Evolutionary conservation across 2,888 invertebrate species (phyloP).

Genomic region (Caenorhabditis macrosperma): DNA sequence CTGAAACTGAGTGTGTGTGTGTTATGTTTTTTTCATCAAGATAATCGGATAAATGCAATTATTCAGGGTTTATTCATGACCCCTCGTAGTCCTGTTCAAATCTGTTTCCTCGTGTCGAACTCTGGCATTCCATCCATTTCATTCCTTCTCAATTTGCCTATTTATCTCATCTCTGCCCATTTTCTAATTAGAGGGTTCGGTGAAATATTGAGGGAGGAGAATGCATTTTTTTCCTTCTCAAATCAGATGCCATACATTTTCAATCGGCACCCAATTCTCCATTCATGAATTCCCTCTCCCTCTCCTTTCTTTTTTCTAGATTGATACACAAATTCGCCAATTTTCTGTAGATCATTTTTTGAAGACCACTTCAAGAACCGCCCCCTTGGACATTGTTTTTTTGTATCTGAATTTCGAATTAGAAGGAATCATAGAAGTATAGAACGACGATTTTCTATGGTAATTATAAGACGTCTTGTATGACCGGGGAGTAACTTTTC

Average conservation of each 20-base stretch:
- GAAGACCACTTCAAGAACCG: constrained; percentile 5
- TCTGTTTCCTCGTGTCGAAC: constrained; percentile 14
- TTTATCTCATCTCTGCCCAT: background rate
- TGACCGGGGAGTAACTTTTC: background rate
- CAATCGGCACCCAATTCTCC: constrained; percentile 35
- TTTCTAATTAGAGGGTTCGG: constrained; percentile 29
- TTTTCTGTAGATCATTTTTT: background rate
- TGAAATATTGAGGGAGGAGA: constrained; percentile 12
- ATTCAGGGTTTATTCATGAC: constrained; percentile 69
- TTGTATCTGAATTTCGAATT: no score
- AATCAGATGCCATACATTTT: constrained; percentile 57
- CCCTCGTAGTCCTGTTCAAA: constrained; percentile 26
- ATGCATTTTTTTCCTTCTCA: constrained; percentile 5
- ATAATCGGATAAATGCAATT: constrained; percentile 70
- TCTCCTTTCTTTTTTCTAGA: constrained; percentile 12
- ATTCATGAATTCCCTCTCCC: constrained; percentile 46
- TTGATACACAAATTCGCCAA: background rate
- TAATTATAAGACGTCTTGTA: constrained; percentile 29
- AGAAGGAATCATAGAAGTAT: background rate
- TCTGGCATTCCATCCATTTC: constrained; percentile 6
- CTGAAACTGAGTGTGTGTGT: constrained; percentile 50
- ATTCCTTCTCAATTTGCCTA: background rate
- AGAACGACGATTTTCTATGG: background rate
- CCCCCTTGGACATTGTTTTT: no score
- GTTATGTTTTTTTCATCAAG: constrained; percentile 40